A percentile compares a stretch with the other conserved stretches of the same genome.
Evolutionary conservation across 2,797 vertebrate species (phyloP).

Genomic region (Pseudochromis fuscus): DNA sequence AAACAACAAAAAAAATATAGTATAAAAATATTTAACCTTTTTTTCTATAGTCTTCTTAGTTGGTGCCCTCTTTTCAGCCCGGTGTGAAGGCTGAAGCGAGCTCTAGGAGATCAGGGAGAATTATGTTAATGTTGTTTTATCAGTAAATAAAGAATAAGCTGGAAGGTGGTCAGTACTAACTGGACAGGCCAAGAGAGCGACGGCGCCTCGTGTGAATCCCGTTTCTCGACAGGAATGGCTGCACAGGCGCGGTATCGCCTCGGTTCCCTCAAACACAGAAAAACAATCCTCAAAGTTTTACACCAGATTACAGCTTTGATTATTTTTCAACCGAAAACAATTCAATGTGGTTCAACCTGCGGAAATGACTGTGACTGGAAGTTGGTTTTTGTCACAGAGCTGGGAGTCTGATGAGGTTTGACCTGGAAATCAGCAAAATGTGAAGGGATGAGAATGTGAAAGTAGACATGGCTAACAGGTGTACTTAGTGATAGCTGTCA

Average conservation of each 20-base stretch:
- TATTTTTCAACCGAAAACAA: conserved; percentile 2
- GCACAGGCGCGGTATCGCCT: conserved; percentile 34
- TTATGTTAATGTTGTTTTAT: not conserved
- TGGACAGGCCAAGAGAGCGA: conserved; percentile 43
- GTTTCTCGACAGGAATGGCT: conserved; percentile 54
- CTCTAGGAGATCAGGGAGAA: conserved; percentile 48
- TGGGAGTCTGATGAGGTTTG: conserved; percentile 40
- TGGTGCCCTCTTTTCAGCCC: conserved; percentile 12
- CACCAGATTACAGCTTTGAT: not conserved
- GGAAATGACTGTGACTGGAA: conserved; percentile 49
- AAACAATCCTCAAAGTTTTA: conserved; percentile 13
- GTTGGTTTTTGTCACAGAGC: conserved; percentile 70
- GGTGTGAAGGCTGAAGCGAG: conserved; percentile 29
- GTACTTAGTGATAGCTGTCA: not conserved
- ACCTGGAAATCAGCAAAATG: conserved; percentile 42
- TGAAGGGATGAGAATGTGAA: not conserved
- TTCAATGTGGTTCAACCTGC: conserved; percentile 59
- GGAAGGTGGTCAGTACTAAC: conserved; percentile 60
- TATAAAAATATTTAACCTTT: conserved; percentile 59
- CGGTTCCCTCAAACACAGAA: conserved; percentile 57
- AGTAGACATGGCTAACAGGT: not conserved
- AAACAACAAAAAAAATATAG: not conserved
- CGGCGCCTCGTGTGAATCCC: conserved; percentile 67
- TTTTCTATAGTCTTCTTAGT: conserved; percentile 44
- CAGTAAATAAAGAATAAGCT: not conserved